Evolutionary conservation across 2,888 invertebrate genomes (phyloP), one percentile per base, ranked within the genome.

Genomic region (Lithophane semibrunnea): DNA sequence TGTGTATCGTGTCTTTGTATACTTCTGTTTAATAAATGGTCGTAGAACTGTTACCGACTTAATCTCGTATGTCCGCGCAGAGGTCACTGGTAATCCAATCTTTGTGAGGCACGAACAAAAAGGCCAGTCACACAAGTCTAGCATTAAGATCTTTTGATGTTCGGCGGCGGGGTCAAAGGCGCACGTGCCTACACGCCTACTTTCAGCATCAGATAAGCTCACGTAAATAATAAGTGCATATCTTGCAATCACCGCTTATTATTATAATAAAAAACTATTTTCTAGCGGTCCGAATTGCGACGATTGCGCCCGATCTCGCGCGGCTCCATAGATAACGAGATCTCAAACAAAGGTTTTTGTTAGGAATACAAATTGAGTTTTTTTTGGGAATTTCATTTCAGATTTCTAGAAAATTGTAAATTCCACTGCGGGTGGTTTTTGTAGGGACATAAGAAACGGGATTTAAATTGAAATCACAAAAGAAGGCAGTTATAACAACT

Each of bases 181-280:
- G 91, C 92, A 91, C 91, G 92, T 91, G 92, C 90, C 86, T 87
- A 80, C 73, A 90, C 91, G 90, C 91, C 91, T 90, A 90, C 91
- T 89, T 89, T 81, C 86, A 82, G 83, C 88, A 90, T 90, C 88
- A 89, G 90, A 89, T 91, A 89, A 84, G 80, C 88, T 90, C 88
- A 90, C 89, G 89, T 90, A 90, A 93, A 91, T 90, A 91, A 91
- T 90, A 89, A 88, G 77, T 78, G 77, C 79, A 82, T 86, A 91
- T 90, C 87, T 90, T 82, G 83, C 88, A 89, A 90, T 90, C 89
- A 88, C 80, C 70, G 82, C 77, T 81, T 88, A 85, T 87, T 85
- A 86, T 82, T 81, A 79, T 79, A 80, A 84, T 84, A 88, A 87
- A 85, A 85, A 87, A 87, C 80, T 84, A 85, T 88, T 90, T 86